Base-by-base conservation (phyloP, 2,113 vertebrate species). In the Bujurquina vittata region DNA sequence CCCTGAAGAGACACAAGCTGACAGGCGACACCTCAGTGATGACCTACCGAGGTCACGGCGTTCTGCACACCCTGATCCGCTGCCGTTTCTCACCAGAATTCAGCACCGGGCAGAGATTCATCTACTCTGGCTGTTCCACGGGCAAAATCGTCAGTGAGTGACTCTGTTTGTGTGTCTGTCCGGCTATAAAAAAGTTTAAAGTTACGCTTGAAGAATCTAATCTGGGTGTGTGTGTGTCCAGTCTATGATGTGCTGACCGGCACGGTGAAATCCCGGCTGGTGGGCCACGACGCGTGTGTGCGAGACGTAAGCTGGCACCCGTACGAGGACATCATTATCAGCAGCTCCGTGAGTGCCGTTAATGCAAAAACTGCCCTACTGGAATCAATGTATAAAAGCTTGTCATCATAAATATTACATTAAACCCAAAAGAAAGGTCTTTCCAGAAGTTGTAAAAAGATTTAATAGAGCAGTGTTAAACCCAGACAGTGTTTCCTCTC, bases 291-390 rank as follows among this genome's bases (percentile, higher is more conserved):
- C 3, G 97, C 97, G 2, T 98, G 97, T 22, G 97, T 98, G 84
- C 96, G 97, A 72, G 97, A 98, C 0, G 96, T 98, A 81, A 97
- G 95, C 54, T 98, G 97, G 97, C 97, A 98, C 76, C 97, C 97
- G 0, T 97, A 95, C 12, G 96, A 97, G 86, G 96, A 96, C 91
- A 97, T 94, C 92, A 96, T 98, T 43, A 92, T 97, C 93, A 98
- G 97, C 95, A 98, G 96, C 91, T 98, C 97, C 81, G 97, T 97
- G 88, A 97, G 97, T 94, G 4, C 10, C 10, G 56, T 61, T 54
- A 37, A 55, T 52, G 40, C 33, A 74, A 52, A 72, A 72, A 72
- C 43, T 52, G 26, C 52, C 65, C 17, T 31, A 6, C 67, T 72
- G 67, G 26, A 72, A 72, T 31, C 26, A 52, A 18, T 18, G 0